A percentile compares a stretch with the other conserved stretches of the same genome.
These are phyloP conservation scores for Embidobia sp. DNA, from an alignment of 2,888 invertebrate species.

Conservation along the genomic window DNA sequence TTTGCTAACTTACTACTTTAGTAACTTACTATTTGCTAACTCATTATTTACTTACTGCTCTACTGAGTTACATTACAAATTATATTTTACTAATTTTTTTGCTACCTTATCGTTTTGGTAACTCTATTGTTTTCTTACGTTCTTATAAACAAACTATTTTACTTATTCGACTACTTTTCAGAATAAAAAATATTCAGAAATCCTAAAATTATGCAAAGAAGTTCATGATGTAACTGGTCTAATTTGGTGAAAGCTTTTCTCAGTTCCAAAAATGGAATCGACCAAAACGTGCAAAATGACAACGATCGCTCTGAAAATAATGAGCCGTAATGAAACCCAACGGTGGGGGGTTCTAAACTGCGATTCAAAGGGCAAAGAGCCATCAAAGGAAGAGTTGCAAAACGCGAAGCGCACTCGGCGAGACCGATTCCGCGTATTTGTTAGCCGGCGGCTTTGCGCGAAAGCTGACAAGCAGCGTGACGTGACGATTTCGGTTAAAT, in stretches of 20 bases:
- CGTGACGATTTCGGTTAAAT: constrained; percentile 59
- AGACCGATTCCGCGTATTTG: constrained; percentile 63
- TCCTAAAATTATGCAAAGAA: no score
- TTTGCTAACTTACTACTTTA: no score
- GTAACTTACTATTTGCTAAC: no score
- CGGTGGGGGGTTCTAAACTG: constrained; percentile 5
- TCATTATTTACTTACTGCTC: no score
- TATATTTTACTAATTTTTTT: no score
- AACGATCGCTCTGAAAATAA: constrained; percentile 38
- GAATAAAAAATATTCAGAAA: no score
- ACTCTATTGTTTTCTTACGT: no score
- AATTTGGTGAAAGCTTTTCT: background rate
- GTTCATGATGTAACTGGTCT: background rate
- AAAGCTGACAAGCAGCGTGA: constrained; percentile 61
- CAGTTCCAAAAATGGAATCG: constrained; percentile 1
- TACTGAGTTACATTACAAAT: no score
- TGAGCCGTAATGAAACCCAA: constrained; percentile 29
- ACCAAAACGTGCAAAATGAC: constrained; percentile 19
- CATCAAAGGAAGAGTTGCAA: constrained; percentile 50
- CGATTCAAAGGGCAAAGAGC: constrained; percentile 25
- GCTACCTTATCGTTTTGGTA: no score
- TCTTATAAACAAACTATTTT: no score
- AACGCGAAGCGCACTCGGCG: constrained; percentile 9
- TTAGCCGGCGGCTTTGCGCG: constrained; percentile 56
- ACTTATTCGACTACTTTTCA: no score